Evolutionary conservation across 2,888 invertebrate species (phyloP).

Genomic region (Theristus sp.): DNA sequence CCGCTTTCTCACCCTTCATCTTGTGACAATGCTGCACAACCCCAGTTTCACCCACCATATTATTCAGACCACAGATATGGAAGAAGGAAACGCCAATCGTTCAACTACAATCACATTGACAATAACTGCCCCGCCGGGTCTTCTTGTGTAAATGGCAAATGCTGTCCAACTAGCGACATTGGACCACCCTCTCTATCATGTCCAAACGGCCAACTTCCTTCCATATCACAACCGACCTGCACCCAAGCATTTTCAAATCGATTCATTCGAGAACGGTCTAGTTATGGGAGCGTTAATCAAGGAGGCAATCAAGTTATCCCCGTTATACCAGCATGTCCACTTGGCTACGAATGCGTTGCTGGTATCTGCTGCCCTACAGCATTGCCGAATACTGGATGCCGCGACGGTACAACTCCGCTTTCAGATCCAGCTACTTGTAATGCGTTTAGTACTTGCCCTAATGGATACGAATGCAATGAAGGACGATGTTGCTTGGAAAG

Average conservation of each 20-base stretch:
- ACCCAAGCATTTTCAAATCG: background rate
- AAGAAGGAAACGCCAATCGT: too few relatives aligned
- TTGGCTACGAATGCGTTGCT: background rate
- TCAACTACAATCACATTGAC: too few relatives aligned
- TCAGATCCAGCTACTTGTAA: background rate
- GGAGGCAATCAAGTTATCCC: background rate
- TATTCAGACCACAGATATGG: too few relatives aligned
- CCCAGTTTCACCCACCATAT: too few relatives aligned
- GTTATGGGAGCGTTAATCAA: background rate
- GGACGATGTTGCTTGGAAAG: background rate
- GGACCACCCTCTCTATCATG: background rate
- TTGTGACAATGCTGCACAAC: background rate
- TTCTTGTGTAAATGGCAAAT: background rate
- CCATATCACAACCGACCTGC: background rate
- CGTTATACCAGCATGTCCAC: background rate
- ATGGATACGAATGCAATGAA: background rate
- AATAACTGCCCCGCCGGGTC: background rate
- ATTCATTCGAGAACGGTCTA: background rate
- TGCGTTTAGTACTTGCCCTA: background rate
- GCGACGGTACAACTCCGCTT: background rate
- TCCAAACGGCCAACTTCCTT: background rate
- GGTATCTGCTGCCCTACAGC: background rate
- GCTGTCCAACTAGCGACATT: background rate
- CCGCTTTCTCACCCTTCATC: too few relatives aligned
- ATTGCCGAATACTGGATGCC: background rate